Base-by-base conservation (phyloP, 2,113 vertebrate species). In the Morone saxatilis region DNA sequence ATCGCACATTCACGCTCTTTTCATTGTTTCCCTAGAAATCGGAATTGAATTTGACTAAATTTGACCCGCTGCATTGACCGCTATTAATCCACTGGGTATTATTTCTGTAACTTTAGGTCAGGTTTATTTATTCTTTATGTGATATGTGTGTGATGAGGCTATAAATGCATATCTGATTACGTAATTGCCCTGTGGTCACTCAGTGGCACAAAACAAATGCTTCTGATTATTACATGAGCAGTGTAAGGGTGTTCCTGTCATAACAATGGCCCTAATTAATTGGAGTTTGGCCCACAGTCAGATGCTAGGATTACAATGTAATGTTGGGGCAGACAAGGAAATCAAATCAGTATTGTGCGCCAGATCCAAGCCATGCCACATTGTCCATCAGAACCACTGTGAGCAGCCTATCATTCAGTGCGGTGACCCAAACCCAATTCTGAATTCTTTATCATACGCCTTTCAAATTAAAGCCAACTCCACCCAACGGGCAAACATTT, bases 371-470 rank as follows among this genome's bases (percentile, higher is more conserved):
- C 81, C 88, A 48, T 63, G 80, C 78, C 75, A 63, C 89, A 81
- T 72, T 94, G 86, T 91, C 89, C 78, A 85, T 89, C 81, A 62
- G 76, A 66, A 86, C 83, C 82, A 70, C 81, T 81, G 47, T 40
- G 71, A 88, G 88, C 84, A 84, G 84, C 80, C 86, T 79, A 85
- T 89, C 88, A 86, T 94, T 94, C 88, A 85, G 70, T 80, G 88
- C 51, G 76, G 87, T 90, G 80, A 92, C 85, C 88, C 74, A 88
- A 91, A 93, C 90, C 69, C 73, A 69, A 51, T 84, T 84, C 76
- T 47, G 61, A 89, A 89, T 93, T 93, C 88, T 89, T 88, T 83
- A 87, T 81, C 83, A 74, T 85, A 71, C 83, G 51, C 78, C 84
- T 69, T 81, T 88, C 57, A 61, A 84, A 86, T 86, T 85, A 80